These are phyloP conservation scores for Piaya cayana DNA, from an alignment of 2,113 vertebrate genomes.

Conservation along the genomic window DNA sequence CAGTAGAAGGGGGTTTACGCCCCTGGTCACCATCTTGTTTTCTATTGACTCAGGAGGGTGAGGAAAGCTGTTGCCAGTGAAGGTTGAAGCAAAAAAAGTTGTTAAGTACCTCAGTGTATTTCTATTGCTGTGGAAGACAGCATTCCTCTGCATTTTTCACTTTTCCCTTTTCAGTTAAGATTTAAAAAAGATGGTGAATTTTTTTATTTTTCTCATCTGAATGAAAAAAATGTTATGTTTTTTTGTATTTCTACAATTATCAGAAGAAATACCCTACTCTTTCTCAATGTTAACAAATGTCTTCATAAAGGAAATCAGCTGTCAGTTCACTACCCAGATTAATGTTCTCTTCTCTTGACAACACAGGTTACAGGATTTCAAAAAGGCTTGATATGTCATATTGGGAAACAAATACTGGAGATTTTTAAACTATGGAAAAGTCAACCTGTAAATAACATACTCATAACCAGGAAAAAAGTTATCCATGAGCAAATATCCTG, in stretches of 20 bases:
- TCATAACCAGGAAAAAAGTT: neutral
- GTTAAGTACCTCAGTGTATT: neutral
- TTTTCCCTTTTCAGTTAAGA: neutral
- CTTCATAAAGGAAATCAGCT: neutral
- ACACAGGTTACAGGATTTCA: neutral
- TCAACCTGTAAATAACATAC: neutral
- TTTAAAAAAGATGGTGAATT: neutral
- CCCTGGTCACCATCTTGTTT: too few species aligned
- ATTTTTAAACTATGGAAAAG: neutral
- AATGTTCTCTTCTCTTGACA: neutral
- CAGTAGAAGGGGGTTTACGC: too few species aligned
- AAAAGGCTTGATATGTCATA: neutral
- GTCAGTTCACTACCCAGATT: neutral
- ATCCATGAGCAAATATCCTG: neutral
- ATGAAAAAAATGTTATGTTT: fast-evolving
- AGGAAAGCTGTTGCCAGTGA: too few species aligned
- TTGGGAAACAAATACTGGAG: neutral
- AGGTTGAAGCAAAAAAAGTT: too few species aligned
- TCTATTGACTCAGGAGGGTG: too few species aligned
- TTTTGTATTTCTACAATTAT: neutral
- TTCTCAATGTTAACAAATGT: neutral
- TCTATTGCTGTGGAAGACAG: neutral
- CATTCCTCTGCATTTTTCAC: neutral
- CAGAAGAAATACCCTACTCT: neutral
- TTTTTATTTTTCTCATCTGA: neutral